Evolutionary conservation across 1,140 invertebrate genomes (phyloP).

Genomic region (Thalassaphorura encarpata): DNA sequence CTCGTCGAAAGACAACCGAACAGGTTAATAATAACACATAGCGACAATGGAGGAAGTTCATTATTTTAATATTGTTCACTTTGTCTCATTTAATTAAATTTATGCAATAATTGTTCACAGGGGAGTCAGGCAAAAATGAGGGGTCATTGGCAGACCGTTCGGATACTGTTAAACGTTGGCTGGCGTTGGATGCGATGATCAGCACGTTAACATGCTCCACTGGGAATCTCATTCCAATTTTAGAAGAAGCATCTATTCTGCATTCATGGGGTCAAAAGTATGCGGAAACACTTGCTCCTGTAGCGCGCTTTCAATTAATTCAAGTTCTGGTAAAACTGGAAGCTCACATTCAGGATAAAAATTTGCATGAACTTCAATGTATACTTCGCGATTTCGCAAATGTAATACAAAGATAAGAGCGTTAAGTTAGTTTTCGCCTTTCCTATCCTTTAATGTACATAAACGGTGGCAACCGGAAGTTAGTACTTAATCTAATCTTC

Average conservation of each 20-base stretch:
- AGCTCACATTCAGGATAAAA: conserved; percentile 28
- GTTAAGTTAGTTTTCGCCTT: too few species aligned
- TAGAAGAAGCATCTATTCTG: conserved; percentile 31
- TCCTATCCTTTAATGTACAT: too few species aligned
- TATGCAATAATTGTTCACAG: background rate
- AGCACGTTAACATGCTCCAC: conserved; percentile 31
- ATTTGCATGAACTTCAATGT: conserved; percentile 30
- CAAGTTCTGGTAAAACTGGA: conserved; percentile 28
- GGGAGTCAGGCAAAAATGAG: background rate
- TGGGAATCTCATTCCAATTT: conserved; percentile 32
- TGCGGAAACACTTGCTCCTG: conserved; percentile 28
- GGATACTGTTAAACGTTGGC: conserved; percentile 30
- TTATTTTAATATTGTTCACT: background rate
- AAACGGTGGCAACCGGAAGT: too few species aligned
- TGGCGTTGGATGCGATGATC: conserved; percentile 32
- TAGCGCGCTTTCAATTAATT: conserved; percentile 28
- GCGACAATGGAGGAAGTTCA: background rate
- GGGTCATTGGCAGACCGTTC: conserved; percentile 19
- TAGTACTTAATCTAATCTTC: too few species aligned
- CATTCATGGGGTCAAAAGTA: conserved; percentile 30
- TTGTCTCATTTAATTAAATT: background rate
- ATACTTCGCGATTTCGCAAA: conserved; percentile 29
- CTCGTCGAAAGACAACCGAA: background rate
- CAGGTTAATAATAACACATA: background rate
- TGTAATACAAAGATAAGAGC: conserved; percentile 31